Conservation (phyloP, 2,888 invertebrate species). For the Cataglyphis albicans region DNA sequence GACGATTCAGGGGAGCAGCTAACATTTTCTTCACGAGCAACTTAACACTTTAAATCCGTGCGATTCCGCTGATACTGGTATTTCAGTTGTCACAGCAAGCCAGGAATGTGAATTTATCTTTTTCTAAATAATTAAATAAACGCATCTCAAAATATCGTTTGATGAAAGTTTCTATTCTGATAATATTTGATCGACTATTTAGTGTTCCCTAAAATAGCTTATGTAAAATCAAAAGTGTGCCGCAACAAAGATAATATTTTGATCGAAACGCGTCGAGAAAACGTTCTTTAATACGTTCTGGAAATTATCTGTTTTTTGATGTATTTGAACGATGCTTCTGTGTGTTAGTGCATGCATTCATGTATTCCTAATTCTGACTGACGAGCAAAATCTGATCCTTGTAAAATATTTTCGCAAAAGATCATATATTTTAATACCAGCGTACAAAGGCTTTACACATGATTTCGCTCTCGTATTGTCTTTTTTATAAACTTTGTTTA, state of each 20-base stretch:
- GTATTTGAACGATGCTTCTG: neutral
- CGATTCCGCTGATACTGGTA: neutral
- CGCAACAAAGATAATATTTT: neutral
- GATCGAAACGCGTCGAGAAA: neutral
- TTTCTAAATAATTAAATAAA: neutral
- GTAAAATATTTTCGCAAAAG: neutral
- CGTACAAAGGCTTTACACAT: neutral
- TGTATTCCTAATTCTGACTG: neutral
- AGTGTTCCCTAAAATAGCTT: neutral
- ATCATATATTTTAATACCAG: neutral
- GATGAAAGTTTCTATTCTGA: neutral
- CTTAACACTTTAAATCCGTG: slow-evolving; percentile 25
- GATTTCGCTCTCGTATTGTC: neutral
- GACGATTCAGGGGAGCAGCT: slow-evolving; percentile 23
- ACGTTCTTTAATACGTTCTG: neutral
- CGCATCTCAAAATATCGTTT: neutral
- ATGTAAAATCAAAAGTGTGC: neutral
- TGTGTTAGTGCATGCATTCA: neutral
- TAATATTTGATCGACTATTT: neutral
- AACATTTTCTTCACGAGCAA: slow-evolving; percentile 47
- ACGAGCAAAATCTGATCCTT: neutral
- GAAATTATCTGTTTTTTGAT: neutral
- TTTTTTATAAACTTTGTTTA: neutral
- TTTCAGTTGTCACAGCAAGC: slow-evolving; percentile 31
- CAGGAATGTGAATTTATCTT: slow-evolving; percentile 21